These are phyloP conservation scores for Crossocerus cetratus DNA, from an alignment of 2,888 invertebrate genomes.

Conservation along the genomic window DNA sequence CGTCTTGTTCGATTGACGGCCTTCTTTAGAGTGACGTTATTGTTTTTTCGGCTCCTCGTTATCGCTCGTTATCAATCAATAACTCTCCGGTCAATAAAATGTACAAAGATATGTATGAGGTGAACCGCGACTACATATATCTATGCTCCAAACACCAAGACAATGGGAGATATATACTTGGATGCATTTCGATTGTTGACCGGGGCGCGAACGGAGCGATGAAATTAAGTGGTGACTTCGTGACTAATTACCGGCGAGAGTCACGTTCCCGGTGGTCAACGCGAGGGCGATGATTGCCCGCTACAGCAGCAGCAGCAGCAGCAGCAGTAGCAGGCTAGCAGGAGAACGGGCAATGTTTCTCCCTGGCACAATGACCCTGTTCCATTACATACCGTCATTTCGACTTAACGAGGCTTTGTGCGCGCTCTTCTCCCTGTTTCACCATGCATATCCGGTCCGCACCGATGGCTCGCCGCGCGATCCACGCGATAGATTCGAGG, in stretches of 20 bases:
- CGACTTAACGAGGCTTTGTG: constrained; percentile 69
- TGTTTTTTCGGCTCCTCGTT: no score
- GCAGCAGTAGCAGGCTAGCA: constrained; percentile 8
- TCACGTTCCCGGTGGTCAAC: constrained; percentile 41
- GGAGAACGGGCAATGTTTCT: constrained; percentile 31
- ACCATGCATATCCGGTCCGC: constrained; percentile 14
- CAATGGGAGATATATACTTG: no score
- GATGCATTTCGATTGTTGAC: neutral
- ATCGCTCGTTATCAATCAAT: no score
- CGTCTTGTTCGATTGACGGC: no score
- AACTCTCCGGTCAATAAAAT: no score
- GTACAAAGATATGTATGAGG: no score
- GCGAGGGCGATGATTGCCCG: constrained; percentile 30
- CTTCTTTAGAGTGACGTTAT: no score
- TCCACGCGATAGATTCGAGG: constrained; percentile 20
- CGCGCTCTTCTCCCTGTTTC: constrained; percentile 27
- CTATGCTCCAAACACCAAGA: no score
- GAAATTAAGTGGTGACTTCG: constrained; percentile 22
- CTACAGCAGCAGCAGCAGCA: no score
- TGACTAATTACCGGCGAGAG: constrained; percentile 41
- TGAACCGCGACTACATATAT: no score
- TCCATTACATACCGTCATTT: constrained; percentile 62
- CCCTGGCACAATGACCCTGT: constrained; percentile 42
- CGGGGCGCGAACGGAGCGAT: constrained; percentile 3
- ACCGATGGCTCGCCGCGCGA: constrained; percentile 25